phyloP scores from a whole-genome alignment of 2,113 vertebrate species.

The Polypterus bichir region DNA sequence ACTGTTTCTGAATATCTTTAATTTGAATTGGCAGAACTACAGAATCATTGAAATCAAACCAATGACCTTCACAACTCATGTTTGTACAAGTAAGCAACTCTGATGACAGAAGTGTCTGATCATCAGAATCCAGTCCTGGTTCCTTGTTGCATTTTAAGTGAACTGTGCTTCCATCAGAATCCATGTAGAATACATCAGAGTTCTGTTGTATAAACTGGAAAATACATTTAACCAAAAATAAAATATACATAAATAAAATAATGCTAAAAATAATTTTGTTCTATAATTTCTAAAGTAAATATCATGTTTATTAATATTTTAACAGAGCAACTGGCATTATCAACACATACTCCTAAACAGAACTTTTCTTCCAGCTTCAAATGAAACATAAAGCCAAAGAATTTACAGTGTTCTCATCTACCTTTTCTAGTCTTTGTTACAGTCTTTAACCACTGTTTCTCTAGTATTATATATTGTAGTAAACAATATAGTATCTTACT shows the following conservation, averaged over 20 bases:
- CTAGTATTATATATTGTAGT: no score
- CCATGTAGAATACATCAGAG: constrained; percentile 67
- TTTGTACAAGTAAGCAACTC: not conserved
- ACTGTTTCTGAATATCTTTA: constrained; percentile 79
- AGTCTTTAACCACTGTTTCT: no score
- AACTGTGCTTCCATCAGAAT: constrained; percentile 56
- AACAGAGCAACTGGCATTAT: no score
- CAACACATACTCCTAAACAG: no score
- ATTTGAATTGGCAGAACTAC: constrained; percentile 73
- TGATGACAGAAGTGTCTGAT: not conserved
- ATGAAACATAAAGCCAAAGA: no score
- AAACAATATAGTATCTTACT: no score
- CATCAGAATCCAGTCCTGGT: constrained; percentile 23
- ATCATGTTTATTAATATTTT: no score
- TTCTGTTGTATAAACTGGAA: constrained; percentile 74
- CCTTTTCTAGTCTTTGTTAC: no score
- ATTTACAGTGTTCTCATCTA: no score
- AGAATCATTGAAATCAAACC: constrained; percentile 92
- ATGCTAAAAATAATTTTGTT: no score
- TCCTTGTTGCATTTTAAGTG: constrained; percentile 40
- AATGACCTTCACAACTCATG: constrained; percentile 45
- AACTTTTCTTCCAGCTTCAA: no score
- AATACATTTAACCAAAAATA: constrained; percentile 11
- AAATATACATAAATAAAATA: not conserved
- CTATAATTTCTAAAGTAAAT: no score